phyloP scores from a whole-genome alignment of 2,797 vertebrate genomes.

The Trachops cirrhosus region DNA sequence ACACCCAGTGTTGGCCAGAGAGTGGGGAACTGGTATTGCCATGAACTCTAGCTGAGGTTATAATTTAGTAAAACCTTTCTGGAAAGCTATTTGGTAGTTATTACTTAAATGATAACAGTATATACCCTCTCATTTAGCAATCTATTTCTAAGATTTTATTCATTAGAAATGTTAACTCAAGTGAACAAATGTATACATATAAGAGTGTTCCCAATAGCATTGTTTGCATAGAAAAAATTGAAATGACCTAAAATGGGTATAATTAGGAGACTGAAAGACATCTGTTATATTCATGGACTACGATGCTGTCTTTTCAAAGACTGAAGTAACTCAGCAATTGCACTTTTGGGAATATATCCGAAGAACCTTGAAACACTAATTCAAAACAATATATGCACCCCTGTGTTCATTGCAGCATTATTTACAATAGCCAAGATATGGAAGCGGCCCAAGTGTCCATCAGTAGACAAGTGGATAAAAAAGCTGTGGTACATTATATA shows the following conservation, averaged over 20 bases:
- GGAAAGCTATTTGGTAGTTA: slow-evolving; percentile 19
- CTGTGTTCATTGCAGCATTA: too few relatives aligned
- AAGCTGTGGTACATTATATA: too few relatives aligned
- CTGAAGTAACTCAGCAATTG: neutral
- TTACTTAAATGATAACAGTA: neutral
- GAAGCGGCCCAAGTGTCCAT: too few relatives aligned
- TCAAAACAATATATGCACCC: too few relatives aligned
- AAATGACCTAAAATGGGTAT: neutral
- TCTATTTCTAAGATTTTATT: slow-evolving; percentile 25
- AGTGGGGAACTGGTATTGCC: neutral
- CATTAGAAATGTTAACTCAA: slow-evolving; percentile 26
- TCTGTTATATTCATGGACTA: neutral
- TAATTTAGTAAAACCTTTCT: slow-evolving; percentile 23
- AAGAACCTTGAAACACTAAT: too few relatives aligned
- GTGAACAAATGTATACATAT: neutral
- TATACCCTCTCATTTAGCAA: neutral
- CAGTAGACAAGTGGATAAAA: too few relatives aligned
- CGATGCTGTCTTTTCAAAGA: neutral
- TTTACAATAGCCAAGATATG: too few relatives aligned
- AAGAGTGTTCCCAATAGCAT: neutral
- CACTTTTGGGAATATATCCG: too few relatives aligned
- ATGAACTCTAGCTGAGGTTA: neutral
- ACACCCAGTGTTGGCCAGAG: neutral
- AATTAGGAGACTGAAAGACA: neutral
- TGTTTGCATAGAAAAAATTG: neutral